phyloP scores from a whole-genome alignment of 2,113 vertebrate genomes.

The Anser cygnoides region DNA sequence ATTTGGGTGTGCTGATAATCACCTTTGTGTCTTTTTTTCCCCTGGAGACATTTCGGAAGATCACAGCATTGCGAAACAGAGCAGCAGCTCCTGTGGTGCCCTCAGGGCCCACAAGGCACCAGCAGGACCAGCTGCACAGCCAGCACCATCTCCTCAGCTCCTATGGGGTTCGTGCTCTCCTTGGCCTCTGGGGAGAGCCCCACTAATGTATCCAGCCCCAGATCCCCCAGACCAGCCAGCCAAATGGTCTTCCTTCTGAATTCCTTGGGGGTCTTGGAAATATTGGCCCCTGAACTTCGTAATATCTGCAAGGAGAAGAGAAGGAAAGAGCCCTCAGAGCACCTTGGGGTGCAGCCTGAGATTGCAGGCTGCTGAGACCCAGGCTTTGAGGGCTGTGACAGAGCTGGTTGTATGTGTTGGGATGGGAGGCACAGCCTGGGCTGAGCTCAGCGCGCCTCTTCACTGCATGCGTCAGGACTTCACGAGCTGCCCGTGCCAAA shows the following conservation, averaged over 20 bases:
- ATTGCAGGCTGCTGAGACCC: neutral
- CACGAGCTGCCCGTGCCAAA: neutral
- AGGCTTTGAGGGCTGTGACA: neutral
- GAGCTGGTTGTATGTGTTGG: neutral
- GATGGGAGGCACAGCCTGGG: neutral
- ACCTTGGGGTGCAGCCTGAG: neutral
- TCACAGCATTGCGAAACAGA: neutral
- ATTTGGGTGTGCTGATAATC: neutral
- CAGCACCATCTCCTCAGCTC: neutral
- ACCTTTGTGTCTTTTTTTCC: neutral
- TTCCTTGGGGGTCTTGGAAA: slow-evolving; percentile 70
- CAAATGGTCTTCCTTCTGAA: slow-evolving; percentile 80
- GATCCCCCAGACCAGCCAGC: slow-evolving; percentile 83
- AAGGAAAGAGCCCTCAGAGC: neutral
- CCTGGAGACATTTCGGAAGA: neutral
- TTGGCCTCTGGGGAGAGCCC: slow-evolving; percentile 79
- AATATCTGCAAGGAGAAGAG: slow-evolving; percentile 69
- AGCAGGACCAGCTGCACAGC: neutral
- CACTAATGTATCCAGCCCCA: slow-evolving; percentile 80
- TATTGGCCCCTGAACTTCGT: slow-evolving; percentile 78
- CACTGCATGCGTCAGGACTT: neutral
- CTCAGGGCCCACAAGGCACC: neutral
- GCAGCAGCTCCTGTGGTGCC: neutral
- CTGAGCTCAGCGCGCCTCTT: neutral
- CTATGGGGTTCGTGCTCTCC: neutral